Evolutionary conservation across 2,888 invertebrate species (phyloP).

Genomic region (Microplitis deprimator): DNA sequence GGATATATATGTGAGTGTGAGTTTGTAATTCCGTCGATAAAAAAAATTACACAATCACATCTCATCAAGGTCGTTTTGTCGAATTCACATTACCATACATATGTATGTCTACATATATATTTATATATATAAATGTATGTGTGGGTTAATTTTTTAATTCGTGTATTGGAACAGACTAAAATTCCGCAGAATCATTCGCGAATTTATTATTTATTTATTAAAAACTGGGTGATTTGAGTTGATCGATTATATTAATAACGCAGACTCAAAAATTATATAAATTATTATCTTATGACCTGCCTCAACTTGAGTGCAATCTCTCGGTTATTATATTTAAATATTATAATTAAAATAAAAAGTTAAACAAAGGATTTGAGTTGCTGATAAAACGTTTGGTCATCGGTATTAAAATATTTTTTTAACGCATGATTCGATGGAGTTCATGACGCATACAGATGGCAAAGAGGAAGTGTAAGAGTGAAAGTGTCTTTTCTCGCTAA

Average conservation of each 20-base stretch:
- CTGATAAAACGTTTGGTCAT: no score
- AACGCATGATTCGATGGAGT: no score
- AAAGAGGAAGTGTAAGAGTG: constrained; percentile 31
- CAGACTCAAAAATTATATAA: background rate
- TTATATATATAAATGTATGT: background rate
- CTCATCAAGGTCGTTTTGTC: constrained; percentile 63
- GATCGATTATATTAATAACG: background rate
- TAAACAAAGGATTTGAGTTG: no score
- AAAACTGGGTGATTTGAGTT: no score
- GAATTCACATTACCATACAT: constrained; percentile 24
- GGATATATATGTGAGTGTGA: constrained; percentile 46
- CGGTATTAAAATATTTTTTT: no score
- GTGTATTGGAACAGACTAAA: background rate
- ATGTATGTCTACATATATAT: constrained; percentile 18
- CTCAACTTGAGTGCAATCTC: background rate
- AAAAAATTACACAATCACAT: constrained; percentile 67
- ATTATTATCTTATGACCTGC: background rate
- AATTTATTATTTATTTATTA: background rate
- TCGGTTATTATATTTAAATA: no score
- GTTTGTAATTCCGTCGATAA: constrained; percentile 66
- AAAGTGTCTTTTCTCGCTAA: constrained; percentile 49
- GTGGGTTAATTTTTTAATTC: constrained; percentile 41
- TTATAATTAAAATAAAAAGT: no score
- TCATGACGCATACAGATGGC: no score
- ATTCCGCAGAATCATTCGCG: background rate